A percentile compares a stretch with the other conserved stretches of the same genome.
Conservation (phyloP, 2,113 vertebrate species). For the Petromus typicus region DNA sequence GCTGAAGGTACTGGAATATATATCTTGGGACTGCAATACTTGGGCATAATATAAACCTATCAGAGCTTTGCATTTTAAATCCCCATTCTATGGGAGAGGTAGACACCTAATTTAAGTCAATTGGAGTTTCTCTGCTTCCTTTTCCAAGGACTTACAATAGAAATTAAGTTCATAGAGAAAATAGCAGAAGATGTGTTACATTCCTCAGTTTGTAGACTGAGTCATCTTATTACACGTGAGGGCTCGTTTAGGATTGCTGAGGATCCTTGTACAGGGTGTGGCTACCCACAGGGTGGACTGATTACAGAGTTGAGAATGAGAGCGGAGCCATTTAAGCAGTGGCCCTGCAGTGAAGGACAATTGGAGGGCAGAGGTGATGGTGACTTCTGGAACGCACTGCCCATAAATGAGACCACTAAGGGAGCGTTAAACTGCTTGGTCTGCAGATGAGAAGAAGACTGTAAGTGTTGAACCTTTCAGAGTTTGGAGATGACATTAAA, state of each 20-base stretch:
- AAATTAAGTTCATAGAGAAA: constrained; percentile 15
- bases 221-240: neutral
- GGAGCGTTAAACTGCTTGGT: neutral
- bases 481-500: neutral
- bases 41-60: neutral
- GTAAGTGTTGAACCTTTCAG: neutral
- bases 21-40: no score
- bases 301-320: neutral
- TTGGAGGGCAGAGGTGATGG: fast-evolving
- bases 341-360: neutral
- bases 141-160: neutral
- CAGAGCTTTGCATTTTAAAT: neutral
- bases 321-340: neutral
- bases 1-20: neutral
- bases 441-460: neutral
- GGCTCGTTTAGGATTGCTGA: neutral
- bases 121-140: neutral
- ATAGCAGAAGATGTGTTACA: neutral
- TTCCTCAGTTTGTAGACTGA: neutral
- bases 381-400: neutral
- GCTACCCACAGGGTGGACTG: fast-evolving
- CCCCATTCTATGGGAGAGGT: neutral
- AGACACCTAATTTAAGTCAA: neutral
- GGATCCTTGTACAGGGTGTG: neutral
- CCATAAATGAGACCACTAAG: neutral